Conservation (phyloP, 2,888 invertebrate species). For the Stratiomys singularior region DNA sequence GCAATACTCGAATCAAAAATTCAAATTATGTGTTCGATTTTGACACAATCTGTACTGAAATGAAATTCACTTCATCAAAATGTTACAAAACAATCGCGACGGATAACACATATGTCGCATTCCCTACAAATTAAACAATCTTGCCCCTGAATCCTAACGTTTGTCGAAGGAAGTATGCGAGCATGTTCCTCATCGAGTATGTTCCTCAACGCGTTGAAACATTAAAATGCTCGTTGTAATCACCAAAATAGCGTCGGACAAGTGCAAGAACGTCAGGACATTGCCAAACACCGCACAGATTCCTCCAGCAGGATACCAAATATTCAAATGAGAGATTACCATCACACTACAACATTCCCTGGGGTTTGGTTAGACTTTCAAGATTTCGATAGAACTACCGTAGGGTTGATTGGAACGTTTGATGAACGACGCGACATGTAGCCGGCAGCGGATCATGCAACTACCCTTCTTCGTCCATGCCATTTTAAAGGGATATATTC, state of each 20-base stretch:
- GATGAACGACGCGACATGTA: constrained; percentile 20
- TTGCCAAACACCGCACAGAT: constrained; percentile 18
- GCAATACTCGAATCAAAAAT: no score
- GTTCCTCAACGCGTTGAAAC: constrained; percentile 33
- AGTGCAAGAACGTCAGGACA: constrained; percentile 29
- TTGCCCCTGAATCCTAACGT: not conserved
- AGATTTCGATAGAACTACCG: constrained; percentile 49
- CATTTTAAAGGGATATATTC: not conserved
- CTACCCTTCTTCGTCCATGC: not conserved
- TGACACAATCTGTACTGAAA: not conserved
- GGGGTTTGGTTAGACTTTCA: not conserved
- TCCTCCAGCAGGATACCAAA: constrained; percentile 16
- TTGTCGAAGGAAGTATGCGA: not conserved
- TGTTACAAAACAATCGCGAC: constrained; percentile 24
- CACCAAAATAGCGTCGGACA: constrained; percentile 49
- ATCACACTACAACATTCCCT: constrained; percentile 23
- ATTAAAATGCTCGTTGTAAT: constrained; percentile 50
- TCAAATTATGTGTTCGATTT: no score
- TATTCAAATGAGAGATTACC: constrained; percentile 50
- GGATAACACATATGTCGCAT: constrained; percentile 48
- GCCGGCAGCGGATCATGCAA: constrained; percentile 9
- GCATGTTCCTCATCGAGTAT: not conserved
- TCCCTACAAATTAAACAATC: constrained; percentile 8
- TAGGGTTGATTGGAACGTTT: constrained; percentile 47
- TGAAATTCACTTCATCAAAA: not conserved